These are phyloP conservation scores for Elegia similella DNA, from an alignment of 2,888 invertebrate species.

Conservation along the genomic window DNA sequence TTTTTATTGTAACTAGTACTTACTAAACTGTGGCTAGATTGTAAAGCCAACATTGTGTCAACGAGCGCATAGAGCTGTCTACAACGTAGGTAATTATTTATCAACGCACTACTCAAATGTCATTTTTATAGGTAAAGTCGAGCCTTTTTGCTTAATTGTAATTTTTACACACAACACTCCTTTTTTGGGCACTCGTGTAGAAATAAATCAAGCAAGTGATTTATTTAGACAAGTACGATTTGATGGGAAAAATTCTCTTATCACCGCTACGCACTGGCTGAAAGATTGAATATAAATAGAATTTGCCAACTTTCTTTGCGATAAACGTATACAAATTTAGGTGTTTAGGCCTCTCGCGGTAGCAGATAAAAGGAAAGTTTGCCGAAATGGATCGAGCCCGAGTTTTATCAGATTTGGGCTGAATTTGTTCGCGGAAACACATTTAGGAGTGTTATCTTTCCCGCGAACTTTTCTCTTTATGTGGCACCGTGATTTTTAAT, in stretches of 20 bases:
- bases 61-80: no score
- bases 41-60: no score
- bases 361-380: constrained; percentile 59
- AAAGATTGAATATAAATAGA: constrained; percentile 58
- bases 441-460: constrained; percentile 42
- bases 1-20: no score
- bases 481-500: constrained; percentile 40
- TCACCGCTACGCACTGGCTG: constrained; percentile 40
- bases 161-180: no score
- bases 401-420: constrained; percentile 50
- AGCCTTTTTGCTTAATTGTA: no score
- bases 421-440: constrained; percentile 41
- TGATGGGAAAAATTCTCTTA: constrained; percentile 29
- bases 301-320: constrained; percentile 45
- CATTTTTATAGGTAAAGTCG: no score
- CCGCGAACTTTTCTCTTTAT: constrained; percentile 44
- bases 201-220: neutral
- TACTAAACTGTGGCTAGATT: no score
- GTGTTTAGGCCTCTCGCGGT: constrained; percentile 38
- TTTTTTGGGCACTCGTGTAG: no score
- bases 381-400: constrained; percentile 47
- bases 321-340: constrained; percentile 58
- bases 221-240: constrained; percentile 7
- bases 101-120: no score
- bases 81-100: no score